Base-by-base conservation (phyloP, 2,797 vertebrate species). In the Enteromius argenteus region DNA sequence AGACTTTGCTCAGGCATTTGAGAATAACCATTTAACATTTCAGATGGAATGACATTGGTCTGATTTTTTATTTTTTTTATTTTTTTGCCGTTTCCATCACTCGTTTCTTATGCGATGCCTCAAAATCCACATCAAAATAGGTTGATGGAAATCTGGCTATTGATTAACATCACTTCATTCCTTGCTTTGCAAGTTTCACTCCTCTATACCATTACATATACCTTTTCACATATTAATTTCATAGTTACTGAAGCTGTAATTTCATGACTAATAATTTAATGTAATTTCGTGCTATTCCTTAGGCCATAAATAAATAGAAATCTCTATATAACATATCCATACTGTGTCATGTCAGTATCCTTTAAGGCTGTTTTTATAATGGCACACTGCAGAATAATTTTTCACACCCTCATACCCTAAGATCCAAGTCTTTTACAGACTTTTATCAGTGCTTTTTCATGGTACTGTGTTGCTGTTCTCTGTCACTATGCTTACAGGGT, bases 381-480 rank as follows among this genome's bases (percentile, higher is more conserved):
- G 14, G 30, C 27, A 44, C 17, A 30, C 74, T 71, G 66, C 11
- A 60, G 8, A 27, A 39, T 35, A 39, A 30, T 67, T 73, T 73
- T 77, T 67, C 44, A 49, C 64, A 72, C 56, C 53, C 53, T 49
- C 32, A 68, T 60, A 44, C 51, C 64, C 74, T 58, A 62, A 71
- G 62, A 42, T 49, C 71, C 72, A 53, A 23, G 69, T 81, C 69
- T 72, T 49, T 84, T 53, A 60, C 44, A 68, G n/a, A 27, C 21
- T 77, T 79, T 77, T 56, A 68, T 81, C 53, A 81, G 44, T 51
- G n/a, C 42, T 67, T 76, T 84, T 77, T 80, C n/a, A 68, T 77
- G 56, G 19, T 75, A 81, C 74, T 64, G 51, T 85, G 66, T 74
- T 77, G 44, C 13, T 30, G 19, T 39, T 53, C 44, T 62, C 73